phyloP scores from a whole-genome alignment of 2,113 vertebrate genomes.

The Dissostichus mawsoni region DNA sequence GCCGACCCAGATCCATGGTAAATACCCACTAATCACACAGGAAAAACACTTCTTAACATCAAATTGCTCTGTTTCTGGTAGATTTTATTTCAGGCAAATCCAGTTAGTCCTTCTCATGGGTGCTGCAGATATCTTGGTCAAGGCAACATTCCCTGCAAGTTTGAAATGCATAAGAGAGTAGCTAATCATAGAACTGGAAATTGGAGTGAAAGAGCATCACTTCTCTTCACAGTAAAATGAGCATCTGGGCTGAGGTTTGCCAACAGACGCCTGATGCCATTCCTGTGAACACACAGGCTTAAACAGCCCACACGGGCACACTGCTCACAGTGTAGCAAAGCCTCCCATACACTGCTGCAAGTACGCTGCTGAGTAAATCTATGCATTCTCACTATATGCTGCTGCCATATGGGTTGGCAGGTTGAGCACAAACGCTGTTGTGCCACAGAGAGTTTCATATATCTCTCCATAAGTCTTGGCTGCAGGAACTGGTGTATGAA shows the following conservation, averaged over 20 bases:
- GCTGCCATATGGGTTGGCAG: constrained; percentile 49
- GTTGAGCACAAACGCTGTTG: constrained; percentile 29
- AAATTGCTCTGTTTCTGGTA: constrained; percentile 15
- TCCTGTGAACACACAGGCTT: constrained; percentile 63
- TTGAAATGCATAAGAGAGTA: constrained; percentile 34
- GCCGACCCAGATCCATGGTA: constrained; percentile 56
- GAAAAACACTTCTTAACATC: constrained; percentile 5
- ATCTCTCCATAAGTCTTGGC: not conserved
- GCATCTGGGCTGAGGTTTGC: constrained; percentile 76
- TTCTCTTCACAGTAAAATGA: constrained; percentile 47
- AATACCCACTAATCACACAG: constrained; percentile 29
- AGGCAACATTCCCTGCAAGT: constrained; percentile 21
- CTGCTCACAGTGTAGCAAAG: constrained; percentile 16
- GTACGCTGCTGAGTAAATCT: constrained; percentile 47
- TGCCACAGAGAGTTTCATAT: constrained; percentile 31
- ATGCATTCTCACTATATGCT: constrained; percentile 27
- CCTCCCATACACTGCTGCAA: constrained; percentile 16
- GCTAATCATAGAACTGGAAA: constrained; percentile 40
- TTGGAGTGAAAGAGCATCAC: constrained; percentile 48
- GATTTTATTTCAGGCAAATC: constrained; percentile 41
- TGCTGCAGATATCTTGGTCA: constrained; percentile 17
- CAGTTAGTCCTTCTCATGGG: constrained; percentile 19
- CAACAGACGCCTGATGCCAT: constrained; percentile 69
- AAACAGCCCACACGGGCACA: constrained; percentile 61
- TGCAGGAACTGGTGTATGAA: constrained; percentile 11